Evolutionary conservation across 2,797 vertebrate genomes (phyloP).

Genomic region (Fratercula arctica): DNA sequence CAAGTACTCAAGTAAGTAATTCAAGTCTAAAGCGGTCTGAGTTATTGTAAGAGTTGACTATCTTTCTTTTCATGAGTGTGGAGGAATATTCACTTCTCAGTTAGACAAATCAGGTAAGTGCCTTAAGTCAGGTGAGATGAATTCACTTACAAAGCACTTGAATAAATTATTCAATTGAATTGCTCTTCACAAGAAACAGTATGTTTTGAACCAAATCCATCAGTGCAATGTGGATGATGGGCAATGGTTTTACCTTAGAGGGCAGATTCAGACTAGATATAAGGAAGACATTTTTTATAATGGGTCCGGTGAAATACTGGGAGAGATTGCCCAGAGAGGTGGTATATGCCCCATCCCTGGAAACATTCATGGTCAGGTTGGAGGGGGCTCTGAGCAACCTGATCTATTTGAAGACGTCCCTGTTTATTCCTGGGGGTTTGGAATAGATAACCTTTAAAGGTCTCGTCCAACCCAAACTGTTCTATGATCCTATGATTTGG

Average conservation of each 20-base stretch:
- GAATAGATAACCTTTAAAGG: neutral
- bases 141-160: neutral
- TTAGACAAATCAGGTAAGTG: neutral
- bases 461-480: neutral
- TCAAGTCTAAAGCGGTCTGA: neutral
- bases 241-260: neutral
- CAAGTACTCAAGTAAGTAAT: neutral
- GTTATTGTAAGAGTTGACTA: neutral
- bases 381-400: neutral
- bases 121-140: neutral
- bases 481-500: neutral
- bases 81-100: neutral
- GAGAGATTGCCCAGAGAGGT: neutral
- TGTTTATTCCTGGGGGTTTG: fast-evolving
- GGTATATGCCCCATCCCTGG: no score
- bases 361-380: neutral
- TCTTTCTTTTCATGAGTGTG: neutral
- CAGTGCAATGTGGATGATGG: neutral
- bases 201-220: neutral
- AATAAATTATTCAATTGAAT: neutral
- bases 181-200: neutral
- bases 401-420: neutral
- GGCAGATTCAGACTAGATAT: neutral
- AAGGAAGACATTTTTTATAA: neutral
- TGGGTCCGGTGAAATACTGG: neutral